A percentile compares a stretch with the other conserved stretches of the same genome.
These are phyloP conservation scores for Oryzias celebensis DNA, from an alignment of 2,113 vertebrate species.

Conservation along the genomic window DNA sequence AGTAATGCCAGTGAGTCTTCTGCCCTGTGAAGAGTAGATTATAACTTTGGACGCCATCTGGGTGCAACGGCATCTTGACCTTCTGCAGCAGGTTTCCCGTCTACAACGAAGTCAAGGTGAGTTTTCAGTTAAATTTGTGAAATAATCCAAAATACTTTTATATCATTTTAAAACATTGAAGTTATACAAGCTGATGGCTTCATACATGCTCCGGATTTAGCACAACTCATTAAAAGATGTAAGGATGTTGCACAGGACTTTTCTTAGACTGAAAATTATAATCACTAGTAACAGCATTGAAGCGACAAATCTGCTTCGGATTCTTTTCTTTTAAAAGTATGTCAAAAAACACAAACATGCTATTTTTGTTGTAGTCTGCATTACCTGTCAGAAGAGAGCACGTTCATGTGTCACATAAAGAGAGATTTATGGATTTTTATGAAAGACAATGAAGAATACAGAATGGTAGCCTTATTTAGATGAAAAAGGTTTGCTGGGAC, in stretches of 20 bases:
- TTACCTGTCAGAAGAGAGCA: conserved; percentile 66
- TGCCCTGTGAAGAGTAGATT: no score
- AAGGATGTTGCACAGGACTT: neutral
- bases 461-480: conserved; percentile 66
- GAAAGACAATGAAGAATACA: conserved; percentile 60
- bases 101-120: no score
- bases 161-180: no score
- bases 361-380: conserved; percentile 61
- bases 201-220: no score
- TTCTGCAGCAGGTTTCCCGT: no score
- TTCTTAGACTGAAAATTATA: conserved; percentile 9
- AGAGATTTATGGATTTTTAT: conserved; percentile 55
- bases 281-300: conserved; percentile 9
- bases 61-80: no score
- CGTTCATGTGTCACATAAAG: conserved; percentile 64
- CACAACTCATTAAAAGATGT: neutral
- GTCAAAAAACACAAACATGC: conserved; percentile 49
- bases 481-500: conserved; percentile 58
- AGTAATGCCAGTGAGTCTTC: no score
- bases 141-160: no score
- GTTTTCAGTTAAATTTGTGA: no score
- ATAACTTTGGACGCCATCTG: no score
- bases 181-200: no score
- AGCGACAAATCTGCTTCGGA: conserved; percentile 36
- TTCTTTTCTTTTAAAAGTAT: conserved; percentile 41